Evolutionary conservation across 2,888 invertebrate genomes (phyloP), one percentile per base, ranked within the genome.

Genomic region (Heliconius aoede): DNA sequence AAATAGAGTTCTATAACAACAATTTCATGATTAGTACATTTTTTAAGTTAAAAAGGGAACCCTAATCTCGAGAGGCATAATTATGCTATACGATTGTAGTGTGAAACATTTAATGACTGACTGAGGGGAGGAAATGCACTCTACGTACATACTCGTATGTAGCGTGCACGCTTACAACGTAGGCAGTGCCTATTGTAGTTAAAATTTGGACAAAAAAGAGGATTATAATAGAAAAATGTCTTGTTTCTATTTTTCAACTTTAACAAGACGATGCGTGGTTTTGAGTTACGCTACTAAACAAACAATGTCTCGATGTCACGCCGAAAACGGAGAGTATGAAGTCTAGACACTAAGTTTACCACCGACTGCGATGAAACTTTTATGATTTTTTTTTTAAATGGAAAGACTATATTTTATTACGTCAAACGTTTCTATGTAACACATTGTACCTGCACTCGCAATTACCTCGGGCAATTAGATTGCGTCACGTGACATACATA

Each of bases 61-160:
- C 71, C 75, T 76, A 76, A 76, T 76, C 71, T 28, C 21, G 28
- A 72, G 75, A 71, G 72, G 62, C n/a, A 65, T 64, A 76, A 76
- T 76, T 76, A 76, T 36, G 75, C 55, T 72, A 72, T 55, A 46
- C 71, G 71, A 72, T 72, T 64, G 71, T 73, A 73, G 79, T 76
- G 75, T 79, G 69, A 77, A 77, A 79, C 77, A 77, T 79, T 77
- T 75, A 75, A 77, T 77, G 77, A 77, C 77, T 77, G 77, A 72
- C 32, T 26, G 40, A 72, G 72, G 72, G 72, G 72, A 72, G 72
- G 72, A 72, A 72, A 61, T 40, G 72, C 36, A 72, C 40, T 60
- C 60, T 40, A 60, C 36, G 21, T 21, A 46, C 46, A 21, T 21
- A n/a, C n/a, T n/a, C n/a, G n/a, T n/a, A 21, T 46, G 60, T 36